Percentiles rank a stretch among this genome's conserved stretches.
phyloP scores from a whole-genome alignment of 2,797 vertebrate species.

The Benthosema pterotum region DNA sequence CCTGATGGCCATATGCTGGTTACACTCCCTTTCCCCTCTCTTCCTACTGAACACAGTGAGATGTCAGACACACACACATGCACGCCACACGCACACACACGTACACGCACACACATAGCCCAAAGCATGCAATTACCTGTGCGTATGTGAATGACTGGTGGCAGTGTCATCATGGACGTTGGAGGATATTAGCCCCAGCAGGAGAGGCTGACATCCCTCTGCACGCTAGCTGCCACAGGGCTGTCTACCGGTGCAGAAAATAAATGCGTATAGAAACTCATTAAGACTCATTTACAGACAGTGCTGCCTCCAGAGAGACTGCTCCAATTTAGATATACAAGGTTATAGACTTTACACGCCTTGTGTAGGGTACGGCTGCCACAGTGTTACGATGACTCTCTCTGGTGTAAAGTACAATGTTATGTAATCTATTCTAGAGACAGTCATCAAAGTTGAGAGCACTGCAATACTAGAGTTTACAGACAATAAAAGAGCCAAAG shows the following conservation, averaged over 20 bases:
- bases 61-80: conserved; percentile 2
- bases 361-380: no score
- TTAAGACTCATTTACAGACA: conserved; percentile 67
- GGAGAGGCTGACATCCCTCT: conserved; percentile 59
- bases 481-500: no score
- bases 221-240: conserved; percentile 62
- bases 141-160: conserved; percentile 62
- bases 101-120: conserved; percentile 39
- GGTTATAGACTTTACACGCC: neutral
- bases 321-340: conserved; percentile 63
- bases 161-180: conserved; percentile 64
- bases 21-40: conserved; percentile 29
- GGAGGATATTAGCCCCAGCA: conserved; percentile 73
- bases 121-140: conserved; percentile 72
- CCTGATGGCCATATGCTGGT: conserved; percentile 19
- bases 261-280: conserved; percentile 74
- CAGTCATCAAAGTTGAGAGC: no score
- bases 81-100: conserved; percentile 22
- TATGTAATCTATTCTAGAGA: no score
- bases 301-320: conserved; percentile 53
- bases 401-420: no score
- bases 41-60: conserved; percentile 29
- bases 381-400: no score
- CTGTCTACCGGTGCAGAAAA: conserved; percentile 82
- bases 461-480: no score